Conservation (phyloP, 2,113 vertebrate genomes). For the Pao palembangensis region DNA sequence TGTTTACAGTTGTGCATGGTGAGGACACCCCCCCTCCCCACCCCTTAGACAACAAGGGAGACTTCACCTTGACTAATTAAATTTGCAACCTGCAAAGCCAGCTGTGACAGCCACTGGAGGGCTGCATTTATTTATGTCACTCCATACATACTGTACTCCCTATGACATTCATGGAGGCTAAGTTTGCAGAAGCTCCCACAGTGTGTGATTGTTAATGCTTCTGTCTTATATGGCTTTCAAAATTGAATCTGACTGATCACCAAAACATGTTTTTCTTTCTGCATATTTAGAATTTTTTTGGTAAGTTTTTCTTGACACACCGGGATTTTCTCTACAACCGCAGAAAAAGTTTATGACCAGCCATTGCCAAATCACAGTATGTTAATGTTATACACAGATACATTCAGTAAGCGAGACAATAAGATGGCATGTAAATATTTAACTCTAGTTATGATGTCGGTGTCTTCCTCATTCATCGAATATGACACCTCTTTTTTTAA, state of each 20-base stretch:
- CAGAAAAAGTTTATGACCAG: neutral
- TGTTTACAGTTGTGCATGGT: constrained; percentile 89
- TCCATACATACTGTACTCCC: constrained; percentile 69
- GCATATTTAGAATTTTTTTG: too few species aligned
- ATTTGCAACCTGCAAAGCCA: constrained; percentile 87
- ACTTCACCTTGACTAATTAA: constrained; percentile 92
- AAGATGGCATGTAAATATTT: too few species aligned
- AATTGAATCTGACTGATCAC: constrained; percentile 1
- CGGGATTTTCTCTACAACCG: neutral
- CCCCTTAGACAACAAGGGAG: constrained; percentile 81
- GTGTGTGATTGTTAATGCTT: constrained; percentile 19
- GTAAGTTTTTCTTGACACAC: too few species aligned
- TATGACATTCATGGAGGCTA: constrained; percentile 62
- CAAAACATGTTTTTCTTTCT: neutral
- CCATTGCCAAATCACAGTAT: neutral
- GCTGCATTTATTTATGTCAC: constrained; percentile 75
- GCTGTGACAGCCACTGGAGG: constrained; percentile 82
- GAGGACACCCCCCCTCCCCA: constrained; percentile 72
- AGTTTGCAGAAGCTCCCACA: constrained; percentile 41
- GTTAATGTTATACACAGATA: too few species aligned
- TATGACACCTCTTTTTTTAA: too few species aligned
- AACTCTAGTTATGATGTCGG: too few species aligned
- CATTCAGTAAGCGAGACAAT: too few species aligned
- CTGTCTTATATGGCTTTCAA: constrained; percentile 6
- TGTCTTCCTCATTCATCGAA: too few species aligned